phyloP scores from a whole-genome alignment of 2,113 vertebrate species.

The Dasyornis broadbenti region DNA sequence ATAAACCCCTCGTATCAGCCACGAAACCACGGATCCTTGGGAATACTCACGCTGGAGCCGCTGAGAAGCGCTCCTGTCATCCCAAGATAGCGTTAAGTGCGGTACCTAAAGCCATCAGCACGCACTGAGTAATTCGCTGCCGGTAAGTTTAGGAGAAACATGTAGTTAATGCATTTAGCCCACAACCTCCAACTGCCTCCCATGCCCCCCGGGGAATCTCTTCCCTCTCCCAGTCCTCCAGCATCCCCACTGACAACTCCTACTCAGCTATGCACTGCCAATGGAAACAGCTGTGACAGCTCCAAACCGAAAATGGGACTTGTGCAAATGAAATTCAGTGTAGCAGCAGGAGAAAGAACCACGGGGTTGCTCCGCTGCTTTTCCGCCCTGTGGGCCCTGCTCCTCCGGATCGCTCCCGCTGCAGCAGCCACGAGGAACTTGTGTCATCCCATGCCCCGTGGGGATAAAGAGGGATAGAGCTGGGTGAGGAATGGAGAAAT shows the following conservation, averaged over 20 bases:
- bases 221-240: conserved; percentile 37
- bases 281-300: conserved; percentile 63
- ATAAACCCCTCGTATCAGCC: neutral
- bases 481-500: neutral
- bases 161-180: conserved; percentile 48
- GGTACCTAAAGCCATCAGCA: neutral
- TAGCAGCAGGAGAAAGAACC: conserved; percentile 23
- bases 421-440: neutral
- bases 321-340: conserved; percentile 59
- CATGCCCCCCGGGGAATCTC: conserved; percentile 60
- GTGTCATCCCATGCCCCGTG: rapidly evolving
- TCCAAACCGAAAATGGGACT: conserved; percentile 57
- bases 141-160: conserved; percentile 35
- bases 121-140: conserved; percentile 20
- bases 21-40: neutral
- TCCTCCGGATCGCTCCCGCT: neutral
- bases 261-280: conserved; percentile 60
- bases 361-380: neutral
- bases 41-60: neutral
- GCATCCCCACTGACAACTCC: conserved; percentile 61
- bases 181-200: conserved; percentile 55
- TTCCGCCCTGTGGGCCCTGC: neutral
- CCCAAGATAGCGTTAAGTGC: neutral
- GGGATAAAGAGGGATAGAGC: neutral
- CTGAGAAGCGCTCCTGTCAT: neutral